These are phyloP conservation scores for Myotis myotis DNA, from an alignment of 2,797 vertebrate genomes.

Conservation along the genomic window DNA sequence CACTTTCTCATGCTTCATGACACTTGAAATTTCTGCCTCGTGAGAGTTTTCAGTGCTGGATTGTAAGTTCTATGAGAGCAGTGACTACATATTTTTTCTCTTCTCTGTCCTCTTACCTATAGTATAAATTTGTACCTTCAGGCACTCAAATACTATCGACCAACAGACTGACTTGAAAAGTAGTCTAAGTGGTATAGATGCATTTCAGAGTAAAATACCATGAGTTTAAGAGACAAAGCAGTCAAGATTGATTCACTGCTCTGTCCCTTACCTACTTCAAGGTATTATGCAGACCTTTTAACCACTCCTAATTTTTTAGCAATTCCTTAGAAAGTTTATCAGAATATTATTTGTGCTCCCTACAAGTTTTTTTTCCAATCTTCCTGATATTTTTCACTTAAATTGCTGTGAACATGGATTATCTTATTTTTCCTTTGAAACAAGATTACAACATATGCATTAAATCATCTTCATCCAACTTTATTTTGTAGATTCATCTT, in stretches of 20 bases:
- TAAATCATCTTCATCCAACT: background rate
- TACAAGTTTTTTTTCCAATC: background rate
- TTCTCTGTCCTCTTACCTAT: background rate
- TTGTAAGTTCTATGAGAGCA: background rate
- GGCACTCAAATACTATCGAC: background rate
- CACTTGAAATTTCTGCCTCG: background rate
- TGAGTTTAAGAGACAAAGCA: too few species aligned
- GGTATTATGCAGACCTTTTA: too few species aligned
- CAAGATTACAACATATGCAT: too few species aligned
- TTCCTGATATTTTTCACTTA: too few species aligned
- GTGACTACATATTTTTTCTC: background rate
- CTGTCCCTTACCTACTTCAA: background rate
- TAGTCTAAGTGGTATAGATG: too few species aligned
- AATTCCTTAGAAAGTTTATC: background rate
- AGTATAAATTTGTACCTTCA: background rate
- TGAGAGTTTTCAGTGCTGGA: background rate
- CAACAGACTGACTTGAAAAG: background rate
- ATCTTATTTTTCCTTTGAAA: too few species aligned
- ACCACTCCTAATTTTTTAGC: background rate
- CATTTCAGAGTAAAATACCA: background rate
- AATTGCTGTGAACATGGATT: too few species aligned
- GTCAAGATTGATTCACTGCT: background rate
- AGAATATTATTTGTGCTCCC: background rate
- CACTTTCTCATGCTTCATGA: background rate
- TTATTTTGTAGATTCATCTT: background rate